A percentile compares a stretch with the other conserved stretches of the same genome.
Conservation (phyloP, 37 sponge, comb jelly and placozoan species). For the Axinella damicornis region DNA sequence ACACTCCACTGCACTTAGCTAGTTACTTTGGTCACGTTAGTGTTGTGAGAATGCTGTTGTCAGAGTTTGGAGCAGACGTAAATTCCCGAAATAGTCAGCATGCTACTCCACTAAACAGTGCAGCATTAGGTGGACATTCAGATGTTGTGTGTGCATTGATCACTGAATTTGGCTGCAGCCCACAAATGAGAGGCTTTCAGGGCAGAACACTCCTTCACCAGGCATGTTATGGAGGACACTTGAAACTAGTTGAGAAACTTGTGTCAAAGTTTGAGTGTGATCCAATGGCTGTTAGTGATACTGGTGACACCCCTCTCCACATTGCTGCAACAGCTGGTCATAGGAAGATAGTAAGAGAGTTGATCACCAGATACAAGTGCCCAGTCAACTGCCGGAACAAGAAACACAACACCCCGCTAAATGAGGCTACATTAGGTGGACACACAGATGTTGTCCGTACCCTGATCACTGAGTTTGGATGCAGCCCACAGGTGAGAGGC, state of each 20-base stretch:
- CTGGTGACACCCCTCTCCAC: background rate
- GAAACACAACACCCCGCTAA: background rate
- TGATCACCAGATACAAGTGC: background rate
- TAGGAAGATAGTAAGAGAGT: background rate
- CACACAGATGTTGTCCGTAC: background rate
- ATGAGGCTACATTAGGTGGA: no score
- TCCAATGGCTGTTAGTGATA: slow-evolving; percentile 19
- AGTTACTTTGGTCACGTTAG: no score
- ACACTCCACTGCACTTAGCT: slow-evolving; percentile 5
- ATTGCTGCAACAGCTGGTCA: background rate
- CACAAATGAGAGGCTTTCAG: background rate
- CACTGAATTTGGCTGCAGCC: slow-evolving; percentile 31
- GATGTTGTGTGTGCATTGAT: slow-evolving; percentile 28
- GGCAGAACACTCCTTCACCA: slow-evolving; percentile 25
- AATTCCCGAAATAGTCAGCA: background rate
- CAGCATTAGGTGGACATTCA: slow-evolving; percentile 13
- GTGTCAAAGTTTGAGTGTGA: background rate
- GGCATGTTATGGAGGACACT: background rate
- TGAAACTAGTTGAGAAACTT: background rate
- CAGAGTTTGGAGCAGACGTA: background rate
- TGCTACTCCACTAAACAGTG: background rate
- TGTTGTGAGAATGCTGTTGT: background rate
- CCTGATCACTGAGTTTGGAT: slow-evolving; percentile 31
- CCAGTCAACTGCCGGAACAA: background rate
- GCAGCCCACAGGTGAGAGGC: slow-evolving; percentile 1